Evolutionary conservation across 2,113 vertebrate genomes (phyloP).

Genomic region (Synodontis membranacea): DNA sequence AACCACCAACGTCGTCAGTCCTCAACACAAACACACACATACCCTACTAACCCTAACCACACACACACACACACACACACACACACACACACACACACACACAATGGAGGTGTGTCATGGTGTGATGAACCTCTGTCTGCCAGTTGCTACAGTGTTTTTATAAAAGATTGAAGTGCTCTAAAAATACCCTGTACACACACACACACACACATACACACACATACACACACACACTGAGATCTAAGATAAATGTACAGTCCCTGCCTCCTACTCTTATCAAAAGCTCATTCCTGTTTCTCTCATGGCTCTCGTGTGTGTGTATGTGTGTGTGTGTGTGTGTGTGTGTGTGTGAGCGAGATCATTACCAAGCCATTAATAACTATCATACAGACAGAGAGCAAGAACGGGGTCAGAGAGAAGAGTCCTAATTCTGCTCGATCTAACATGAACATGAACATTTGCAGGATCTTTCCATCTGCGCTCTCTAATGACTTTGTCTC

Average conservation of each 20-base stretch:
- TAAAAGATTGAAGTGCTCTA: constrained; percentile 37
- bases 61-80: neutral
- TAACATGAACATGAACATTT: neutral
- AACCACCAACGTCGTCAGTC: neutral
- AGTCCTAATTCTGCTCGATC: neutral
- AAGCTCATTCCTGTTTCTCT: neutral
- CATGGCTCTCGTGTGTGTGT: neutral
- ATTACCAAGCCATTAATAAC: constrained; percentile 7
- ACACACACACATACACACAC: constrained; percentile 5
- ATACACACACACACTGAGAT: neutral
- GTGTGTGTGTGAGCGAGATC: neutral
- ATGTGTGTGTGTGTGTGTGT: constrained; percentile 5
- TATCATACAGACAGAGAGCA: neutral
- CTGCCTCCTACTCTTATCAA: constrained; percentile 28
- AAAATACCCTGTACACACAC: constrained; percentile 17
- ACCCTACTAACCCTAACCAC: no score
- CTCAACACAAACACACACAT: neutral
- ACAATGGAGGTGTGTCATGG: neutral
- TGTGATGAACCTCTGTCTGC: neutral
- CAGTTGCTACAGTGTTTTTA: constrained; percentile 22
- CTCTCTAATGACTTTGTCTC: neutral
- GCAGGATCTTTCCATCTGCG: neutral
- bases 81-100: neutral
- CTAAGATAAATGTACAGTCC: constrained; percentile 36
- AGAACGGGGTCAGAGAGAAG: neutral